Base-by-base conservation (phyloP, 2,113 vertebrate genomes). In the Catagonus wagneri region DNA sequence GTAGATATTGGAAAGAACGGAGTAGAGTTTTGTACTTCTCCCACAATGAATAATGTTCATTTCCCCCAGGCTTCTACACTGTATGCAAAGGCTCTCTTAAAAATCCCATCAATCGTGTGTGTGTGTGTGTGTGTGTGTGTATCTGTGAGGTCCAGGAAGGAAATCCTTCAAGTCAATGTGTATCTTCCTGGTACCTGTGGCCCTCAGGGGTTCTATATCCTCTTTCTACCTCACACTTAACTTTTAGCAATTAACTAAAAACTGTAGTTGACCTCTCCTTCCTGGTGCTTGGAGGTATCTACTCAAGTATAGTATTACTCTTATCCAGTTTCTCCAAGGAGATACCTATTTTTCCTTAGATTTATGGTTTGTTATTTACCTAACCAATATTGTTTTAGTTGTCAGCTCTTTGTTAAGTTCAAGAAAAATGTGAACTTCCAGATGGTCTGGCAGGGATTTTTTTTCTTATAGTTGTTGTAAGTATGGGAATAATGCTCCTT, bases 221-320 rank as follows among this genome's bases (percentile, higher is more conserved):
- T 74, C 17, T 63, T 34, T 61, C 3, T 68, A 29, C 8, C 20
- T 69, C 4, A 60, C 2, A 69, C 10, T 36, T 16, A 44, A 23
- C 3, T 34, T 61, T 83, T 32, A 69, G 17, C 7, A 87, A 44
- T 69, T 60, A 44, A 25, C 56, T 83, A 79, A 83, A 61, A 68
- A 10, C 63, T 90, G 79, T 89, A 36, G 6, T 60, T 83, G 15
- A 75, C 36, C 90, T 83, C 9, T 44, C 93, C 17, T 96, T 91
- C 65, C 13, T 72, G 36, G 6, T n/a, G 0, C 81, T 23, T 50
- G 23, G n/a, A 76, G 14, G 9, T 20, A 81, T 88, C 10, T 66
- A n/a, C 32, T 12, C 25, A 72, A 75, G 56, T 71, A 63, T 61
- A 83, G 11, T 80, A 36, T 34, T 86, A 39, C 4, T 89, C 12